These are phyloP conservation scores for Corythornis cristatus DNA, from an alignment of 2,113 vertebrate genomes.

Conservation along the genomic window DNA sequence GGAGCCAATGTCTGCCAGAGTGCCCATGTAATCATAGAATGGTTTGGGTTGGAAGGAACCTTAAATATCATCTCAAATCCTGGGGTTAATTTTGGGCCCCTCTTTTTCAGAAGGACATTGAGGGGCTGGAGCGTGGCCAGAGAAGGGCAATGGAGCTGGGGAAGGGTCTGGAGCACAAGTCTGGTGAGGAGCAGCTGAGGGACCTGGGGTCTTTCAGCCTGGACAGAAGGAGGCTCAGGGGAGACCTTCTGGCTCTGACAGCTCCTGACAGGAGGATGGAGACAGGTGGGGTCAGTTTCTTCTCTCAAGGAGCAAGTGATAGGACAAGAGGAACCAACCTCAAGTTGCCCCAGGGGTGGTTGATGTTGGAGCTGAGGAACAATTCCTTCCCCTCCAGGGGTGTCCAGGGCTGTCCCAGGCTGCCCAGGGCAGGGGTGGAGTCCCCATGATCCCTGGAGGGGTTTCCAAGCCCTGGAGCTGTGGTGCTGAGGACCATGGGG, in stretches of 20 bases:
- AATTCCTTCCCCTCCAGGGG: too few relatives aligned
- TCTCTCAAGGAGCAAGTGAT: not conserved
- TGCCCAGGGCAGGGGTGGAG: too few relatives aligned
- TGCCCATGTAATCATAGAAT: fast-evolving
- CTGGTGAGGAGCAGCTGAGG: not conserved
- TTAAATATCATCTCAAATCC: not conserved
- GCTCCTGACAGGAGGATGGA: not conserved
- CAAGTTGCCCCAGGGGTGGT: not conserved
- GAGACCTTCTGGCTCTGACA: not conserved
- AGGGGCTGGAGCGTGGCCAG: too few relatives aligned
- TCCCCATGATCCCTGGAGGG: too few relatives aligned
- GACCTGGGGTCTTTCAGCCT: not conserved
- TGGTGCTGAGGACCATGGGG: too few relatives aligned
- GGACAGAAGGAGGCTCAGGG: not conserved
- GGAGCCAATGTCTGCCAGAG: fast-evolving
- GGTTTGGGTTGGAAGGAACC: not conserved
- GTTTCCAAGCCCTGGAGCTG: too few relatives aligned
- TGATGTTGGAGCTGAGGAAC: not conserved
- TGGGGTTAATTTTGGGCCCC: too few relatives aligned
- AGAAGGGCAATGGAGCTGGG: too few relatives aligned
- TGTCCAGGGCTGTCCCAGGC: too few relatives aligned
- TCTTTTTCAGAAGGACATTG: too few relatives aligned
- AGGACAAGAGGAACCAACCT: not conserved
- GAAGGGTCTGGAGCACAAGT: too few relatives aligned
- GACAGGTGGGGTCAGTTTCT: not conserved